phyloP scores from a whole-genome alignment of 1,140 invertebrate species.

The Eubasilissa regina region DNA sequence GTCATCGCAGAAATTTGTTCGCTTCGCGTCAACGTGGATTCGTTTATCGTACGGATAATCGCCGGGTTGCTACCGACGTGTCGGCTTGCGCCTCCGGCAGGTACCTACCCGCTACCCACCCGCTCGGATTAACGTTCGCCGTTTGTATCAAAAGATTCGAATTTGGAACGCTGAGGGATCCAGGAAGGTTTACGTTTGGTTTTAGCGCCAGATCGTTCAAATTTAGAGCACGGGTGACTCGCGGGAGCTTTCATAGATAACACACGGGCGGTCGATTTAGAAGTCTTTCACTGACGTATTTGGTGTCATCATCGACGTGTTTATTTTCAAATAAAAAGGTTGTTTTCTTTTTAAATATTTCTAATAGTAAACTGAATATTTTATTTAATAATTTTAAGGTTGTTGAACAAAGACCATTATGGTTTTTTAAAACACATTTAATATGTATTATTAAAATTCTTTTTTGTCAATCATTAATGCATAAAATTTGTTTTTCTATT shows the following conservation, averaged over 20 bases:
- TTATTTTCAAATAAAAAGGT: background rate
- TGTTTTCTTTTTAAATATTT: background rate
- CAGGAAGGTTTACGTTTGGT: constrained; percentile 26
- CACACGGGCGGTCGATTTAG: background rate
- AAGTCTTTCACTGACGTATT: background rate
- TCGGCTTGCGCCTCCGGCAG: background rate
- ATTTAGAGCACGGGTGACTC: constrained; percentile 18
- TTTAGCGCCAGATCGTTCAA: constrained; percentile 15
- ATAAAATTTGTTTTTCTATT: no score
- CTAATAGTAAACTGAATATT: background rate
- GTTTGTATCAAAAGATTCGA: constrained; percentile 28
- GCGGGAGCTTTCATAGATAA: background rate
- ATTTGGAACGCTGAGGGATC: background rate
- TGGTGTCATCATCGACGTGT: background rate
- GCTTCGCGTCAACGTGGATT: constrained; percentile 19
- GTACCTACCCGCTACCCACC: background rate
- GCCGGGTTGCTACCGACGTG: background rate
- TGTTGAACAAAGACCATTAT: no score
- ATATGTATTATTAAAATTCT: no score
- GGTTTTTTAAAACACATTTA: no score
- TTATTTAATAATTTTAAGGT: no score
- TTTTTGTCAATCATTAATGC: no score
- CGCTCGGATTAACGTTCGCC: constrained; percentile 15
- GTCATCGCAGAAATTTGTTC: constrained; percentile 10
- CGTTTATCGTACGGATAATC: constrained; percentile 33